Percentiles rank a stretch among this genome's conserved stretches.
Conservation (phyloP, 2,888 invertebrate species). For the Agrochola lychnidis region DNA sequence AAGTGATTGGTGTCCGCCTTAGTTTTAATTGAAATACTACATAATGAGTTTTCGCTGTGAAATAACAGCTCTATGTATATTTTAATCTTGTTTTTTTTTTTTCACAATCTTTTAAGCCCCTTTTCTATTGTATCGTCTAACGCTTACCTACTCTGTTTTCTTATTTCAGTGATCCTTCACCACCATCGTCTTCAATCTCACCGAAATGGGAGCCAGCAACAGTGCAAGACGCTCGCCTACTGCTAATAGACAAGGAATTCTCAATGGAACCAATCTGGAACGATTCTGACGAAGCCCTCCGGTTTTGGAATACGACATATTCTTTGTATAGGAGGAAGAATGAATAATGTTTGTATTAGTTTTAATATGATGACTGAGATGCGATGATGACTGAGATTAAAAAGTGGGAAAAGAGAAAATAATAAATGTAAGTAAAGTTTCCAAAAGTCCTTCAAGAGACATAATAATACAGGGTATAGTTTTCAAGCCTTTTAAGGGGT, state of each 20-base stretch:
- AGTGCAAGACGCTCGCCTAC: constrained; percentile 16
- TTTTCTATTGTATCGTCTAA: no score
- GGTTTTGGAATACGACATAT: constrained; percentile 83
- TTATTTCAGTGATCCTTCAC: constrained; percentile 37
- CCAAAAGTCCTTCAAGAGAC: background rate
- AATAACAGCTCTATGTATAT: background rate
- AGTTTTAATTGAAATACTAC: background rate
- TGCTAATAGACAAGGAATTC: constrained; percentile 33
- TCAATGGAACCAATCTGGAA: constrained; percentile 32
- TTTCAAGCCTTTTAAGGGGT: background rate
- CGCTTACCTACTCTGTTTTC: background rate
- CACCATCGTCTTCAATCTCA: constrained; percentile 29
- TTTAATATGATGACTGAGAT: background rate
- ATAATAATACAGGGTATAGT: background rate
- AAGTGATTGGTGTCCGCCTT: background rate
- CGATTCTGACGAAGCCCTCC: constrained; percentile 67
- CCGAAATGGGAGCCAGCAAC: constrained; percentile 43
- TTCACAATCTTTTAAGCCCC: background rate
- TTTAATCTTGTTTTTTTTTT: background rate
- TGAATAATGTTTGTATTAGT: constrained; percentile 13
- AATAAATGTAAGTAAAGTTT: background rate
- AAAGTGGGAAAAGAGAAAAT: background rate
- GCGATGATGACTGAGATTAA: constrained; percentile 12
- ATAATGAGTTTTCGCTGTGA: background rate
- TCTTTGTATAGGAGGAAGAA: constrained; percentile 80